Conservation (phyloP, 1,140 invertebrate genomes). For the Drosophila equinoxialis region DNA sequence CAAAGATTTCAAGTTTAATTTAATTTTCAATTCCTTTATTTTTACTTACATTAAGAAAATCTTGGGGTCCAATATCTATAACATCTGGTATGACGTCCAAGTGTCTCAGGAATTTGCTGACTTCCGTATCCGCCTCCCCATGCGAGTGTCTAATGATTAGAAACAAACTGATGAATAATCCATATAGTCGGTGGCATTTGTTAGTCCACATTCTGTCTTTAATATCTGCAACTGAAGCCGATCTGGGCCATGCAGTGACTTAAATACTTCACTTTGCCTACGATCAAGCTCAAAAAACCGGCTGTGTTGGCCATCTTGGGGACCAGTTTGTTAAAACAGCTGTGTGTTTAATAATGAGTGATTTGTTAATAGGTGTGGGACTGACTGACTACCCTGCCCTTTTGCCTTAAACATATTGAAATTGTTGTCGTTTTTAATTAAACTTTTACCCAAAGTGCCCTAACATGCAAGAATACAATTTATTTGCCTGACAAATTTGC, state of each 20-base stretch:
- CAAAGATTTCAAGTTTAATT: neutral
- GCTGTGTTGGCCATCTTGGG: constrained; percentile 3
- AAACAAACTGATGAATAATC: neutral
- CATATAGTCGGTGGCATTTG: constrained; percentile 2
- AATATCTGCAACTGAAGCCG: constrained; percentile 11
- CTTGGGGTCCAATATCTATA: constrained; percentile 65
- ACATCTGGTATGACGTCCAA: constrained; percentile 75
- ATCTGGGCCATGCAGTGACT: neutral
- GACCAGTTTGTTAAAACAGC: constrained; percentile 30
- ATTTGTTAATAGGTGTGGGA: neutral
- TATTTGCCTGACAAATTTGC: constrained; percentile 22
- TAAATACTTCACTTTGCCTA: constrained; percentile 29
- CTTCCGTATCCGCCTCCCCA: constrained; percentile 47
- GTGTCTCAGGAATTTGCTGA: constrained; percentile 63
- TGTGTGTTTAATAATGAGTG: constrained; percentile 3
- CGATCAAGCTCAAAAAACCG: constrained; percentile 3
- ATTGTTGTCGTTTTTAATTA: constrained; percentile 19
- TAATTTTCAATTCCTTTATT: neutral
- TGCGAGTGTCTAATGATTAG: neutral
- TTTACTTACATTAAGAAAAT: constrained; percentile 71
- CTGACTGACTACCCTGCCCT: constrained; percentile 7
- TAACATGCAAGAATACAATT: constrained; percentile 30
- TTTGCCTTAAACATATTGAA: neutral
- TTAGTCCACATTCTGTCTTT: constrained; percentile 20
- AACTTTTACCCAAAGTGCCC: constrained; percentile 1